A percentile compares a stretch with the other conserved stretches of the same genome.
phyloP scores from a whole-genome alignment of 2,888 invertebrate genomes.

The Pyrrhia umbra region DNA sequence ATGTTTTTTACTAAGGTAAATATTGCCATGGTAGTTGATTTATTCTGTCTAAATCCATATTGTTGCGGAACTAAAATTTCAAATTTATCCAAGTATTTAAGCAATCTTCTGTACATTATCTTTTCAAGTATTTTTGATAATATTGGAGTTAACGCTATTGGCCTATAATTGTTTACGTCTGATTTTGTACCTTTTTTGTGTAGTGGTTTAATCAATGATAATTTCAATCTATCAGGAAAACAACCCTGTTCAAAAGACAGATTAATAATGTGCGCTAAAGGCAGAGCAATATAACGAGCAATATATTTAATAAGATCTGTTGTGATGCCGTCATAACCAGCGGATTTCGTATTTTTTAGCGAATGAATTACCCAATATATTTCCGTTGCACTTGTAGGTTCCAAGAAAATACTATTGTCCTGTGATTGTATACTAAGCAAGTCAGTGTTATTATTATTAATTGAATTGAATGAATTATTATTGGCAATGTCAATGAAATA shows the following conservation, averaged over 20 bases:
- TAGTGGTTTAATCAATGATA: constrained; percentile 1
- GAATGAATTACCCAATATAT: background rate
- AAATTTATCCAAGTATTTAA: background rate
- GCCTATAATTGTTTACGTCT: background rate
- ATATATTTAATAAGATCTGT: constrained; percentile 3
- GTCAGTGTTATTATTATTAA: background rate
- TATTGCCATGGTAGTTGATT: background rate
- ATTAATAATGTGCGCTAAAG: constrained; percentile 9
- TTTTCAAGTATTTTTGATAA: background rate
- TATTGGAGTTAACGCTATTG: background rate
- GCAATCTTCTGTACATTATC: background rate
- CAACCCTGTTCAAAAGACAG: too few relatives aligned
- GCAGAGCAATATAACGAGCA: background rate
- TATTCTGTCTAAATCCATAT: background rate
- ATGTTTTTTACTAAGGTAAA: background rate
- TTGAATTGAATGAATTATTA: background rate
- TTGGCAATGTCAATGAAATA: too few relatives aligned
- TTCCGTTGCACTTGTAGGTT: constrained; percentile 5
- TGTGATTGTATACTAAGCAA: background rate
- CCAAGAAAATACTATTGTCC: constrained; percentile 8
- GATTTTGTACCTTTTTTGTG: constrained; percentile 5
- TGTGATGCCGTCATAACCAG: constrained; percentile 9
- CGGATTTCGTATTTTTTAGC: constrained; percentile 5
- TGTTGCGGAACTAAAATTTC: background rate
- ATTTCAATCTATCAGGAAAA: constrained; percentile 10